Evolutionary conservation across 2,113 vertebrate genomes (phyloP).

Genomic region (Ranitomeya variabilis): DNA sequence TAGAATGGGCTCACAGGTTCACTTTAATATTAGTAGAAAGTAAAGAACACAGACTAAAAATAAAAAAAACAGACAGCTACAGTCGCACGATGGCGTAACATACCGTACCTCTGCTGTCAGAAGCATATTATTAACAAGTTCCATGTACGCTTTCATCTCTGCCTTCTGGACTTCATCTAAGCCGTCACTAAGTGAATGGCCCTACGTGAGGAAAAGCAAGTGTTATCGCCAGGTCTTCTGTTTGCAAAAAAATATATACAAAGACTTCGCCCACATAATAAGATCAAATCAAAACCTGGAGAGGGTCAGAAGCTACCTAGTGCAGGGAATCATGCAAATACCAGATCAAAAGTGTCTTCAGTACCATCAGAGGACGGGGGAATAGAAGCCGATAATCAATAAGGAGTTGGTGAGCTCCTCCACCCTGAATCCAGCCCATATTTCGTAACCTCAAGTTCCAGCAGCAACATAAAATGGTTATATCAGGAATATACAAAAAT

Average conservation of each 20-base stretch:
- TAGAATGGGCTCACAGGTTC: too few species aligned
- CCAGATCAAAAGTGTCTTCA: not conserved
- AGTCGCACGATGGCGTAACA: not conserved
- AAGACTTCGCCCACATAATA: not conserved
- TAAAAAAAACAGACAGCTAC: too few species aligned
- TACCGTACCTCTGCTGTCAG: slow-evolving; percentile 89
- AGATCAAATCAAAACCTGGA: not conserved
- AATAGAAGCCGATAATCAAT: not conserved
- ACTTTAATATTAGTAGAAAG: too few species aligned
- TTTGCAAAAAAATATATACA: too few species aligned
- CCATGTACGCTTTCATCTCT: slow-evolving; percentile 98
- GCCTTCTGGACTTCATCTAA: slow-evolving; percentile 94
- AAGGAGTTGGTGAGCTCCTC: too few species aligned
- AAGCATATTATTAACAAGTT: slow-evolving; percentile 91
- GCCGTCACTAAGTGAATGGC: slow-evolving; percentile 91
- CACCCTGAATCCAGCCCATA: too few species aligned
- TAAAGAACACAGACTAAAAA: too few species aligned
- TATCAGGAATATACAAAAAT: not conserved
- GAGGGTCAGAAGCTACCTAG: not conserved
- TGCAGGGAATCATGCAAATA: not conserved
- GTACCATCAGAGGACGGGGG: slow-evolving; percentile 9
- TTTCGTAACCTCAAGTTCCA: not conserved
- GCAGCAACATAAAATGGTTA: not conserved
- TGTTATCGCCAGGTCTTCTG: not conserved
- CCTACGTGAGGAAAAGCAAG: slow-evolving; percentile 71